Conservation (phyloP, 2,888 invertebrate genomes). For the Pandemis corylana region DNA sequence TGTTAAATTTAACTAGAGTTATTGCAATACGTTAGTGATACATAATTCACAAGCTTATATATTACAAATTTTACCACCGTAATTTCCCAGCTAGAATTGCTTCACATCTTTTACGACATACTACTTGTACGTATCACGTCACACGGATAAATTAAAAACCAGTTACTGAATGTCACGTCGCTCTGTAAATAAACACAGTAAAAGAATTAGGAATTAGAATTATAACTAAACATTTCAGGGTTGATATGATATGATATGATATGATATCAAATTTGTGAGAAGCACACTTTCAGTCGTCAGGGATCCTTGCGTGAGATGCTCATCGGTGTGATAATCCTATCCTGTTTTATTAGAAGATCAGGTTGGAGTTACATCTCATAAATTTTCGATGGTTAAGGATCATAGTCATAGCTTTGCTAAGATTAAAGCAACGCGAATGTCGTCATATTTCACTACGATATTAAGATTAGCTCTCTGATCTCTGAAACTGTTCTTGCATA, state of each 20-base stretch:
- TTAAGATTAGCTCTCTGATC: constrained; percentile 17
- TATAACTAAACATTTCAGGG: too few relatives aligned
- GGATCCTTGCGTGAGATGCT: not conserved
- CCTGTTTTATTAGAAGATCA: constrained; percentile 9
- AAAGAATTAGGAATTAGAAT: not conserved
- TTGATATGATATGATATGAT: too few relatives aligned
- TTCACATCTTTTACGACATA: not conserved
- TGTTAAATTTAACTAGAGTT: constrained; percentile 1
- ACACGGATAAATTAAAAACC: constrained; percentile 8
- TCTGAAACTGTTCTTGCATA: constrained; percentile 7
- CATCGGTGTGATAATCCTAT: not conserved
- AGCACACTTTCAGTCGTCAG: not conserved
- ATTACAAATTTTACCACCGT: not conserved
- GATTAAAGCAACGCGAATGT: constrained; percentile 11
- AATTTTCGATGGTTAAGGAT: constrained; percentile 18
- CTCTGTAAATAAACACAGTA: constrained; percentile 2
- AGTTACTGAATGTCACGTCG: not conserved
- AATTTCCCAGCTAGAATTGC: not conserved
- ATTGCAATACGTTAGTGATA: not conserved
- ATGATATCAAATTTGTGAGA: not conserved
- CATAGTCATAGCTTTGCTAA: constrained; percentile 1
- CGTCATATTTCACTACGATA: constrained; percentile 3
- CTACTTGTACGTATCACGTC: not conserved
- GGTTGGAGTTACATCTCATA: constrained; percentile 8
- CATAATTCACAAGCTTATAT: not conserved